Conservation (phyloP, 2,113 vertebrate species). For the Heterotis niloticus region DNA sequence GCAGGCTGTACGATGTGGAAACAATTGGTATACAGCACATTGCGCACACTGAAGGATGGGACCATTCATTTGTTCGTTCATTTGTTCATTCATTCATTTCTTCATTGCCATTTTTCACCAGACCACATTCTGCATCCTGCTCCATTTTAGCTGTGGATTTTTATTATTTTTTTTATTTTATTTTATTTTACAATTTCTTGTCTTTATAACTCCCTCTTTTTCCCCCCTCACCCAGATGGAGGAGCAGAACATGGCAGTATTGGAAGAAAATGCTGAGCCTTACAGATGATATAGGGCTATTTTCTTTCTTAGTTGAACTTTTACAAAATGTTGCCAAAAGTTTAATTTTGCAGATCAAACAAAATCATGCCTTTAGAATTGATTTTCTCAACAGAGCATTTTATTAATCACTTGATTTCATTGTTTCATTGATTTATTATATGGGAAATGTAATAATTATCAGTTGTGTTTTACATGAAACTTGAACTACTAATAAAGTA, state of each 20-base stretch:
- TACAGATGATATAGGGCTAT: background rate
- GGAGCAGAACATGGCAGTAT: constrained; percentile 5
- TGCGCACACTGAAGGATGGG: no score
- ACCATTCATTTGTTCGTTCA: no score
- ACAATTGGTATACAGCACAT: no score
- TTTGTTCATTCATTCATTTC: no score
- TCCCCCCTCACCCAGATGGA: constrained; percentile 37
- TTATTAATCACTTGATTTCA: background rate
- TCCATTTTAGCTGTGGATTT: background rate
- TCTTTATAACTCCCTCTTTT: background rate
- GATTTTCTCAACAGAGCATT: background rate
- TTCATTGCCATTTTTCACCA: background rate
- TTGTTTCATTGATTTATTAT: background rate
- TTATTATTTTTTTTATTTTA: background rate
- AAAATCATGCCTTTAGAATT: background rate
- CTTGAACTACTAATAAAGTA: background rate
- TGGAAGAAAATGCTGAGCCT: constrained; percentile 38
- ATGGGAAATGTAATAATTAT: background rate
- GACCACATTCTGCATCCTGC: background rate
- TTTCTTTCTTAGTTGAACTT: background rate
- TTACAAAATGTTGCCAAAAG: background rate
- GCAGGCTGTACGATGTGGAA: no score
- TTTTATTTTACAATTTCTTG: background rate
- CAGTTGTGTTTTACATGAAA: background rate
- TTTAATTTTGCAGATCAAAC: background rate